Evolutionary conservation across 2,113 vertebrate genomes (phyloP).

Genomic region (Triplophysa siluroides): DNA sequence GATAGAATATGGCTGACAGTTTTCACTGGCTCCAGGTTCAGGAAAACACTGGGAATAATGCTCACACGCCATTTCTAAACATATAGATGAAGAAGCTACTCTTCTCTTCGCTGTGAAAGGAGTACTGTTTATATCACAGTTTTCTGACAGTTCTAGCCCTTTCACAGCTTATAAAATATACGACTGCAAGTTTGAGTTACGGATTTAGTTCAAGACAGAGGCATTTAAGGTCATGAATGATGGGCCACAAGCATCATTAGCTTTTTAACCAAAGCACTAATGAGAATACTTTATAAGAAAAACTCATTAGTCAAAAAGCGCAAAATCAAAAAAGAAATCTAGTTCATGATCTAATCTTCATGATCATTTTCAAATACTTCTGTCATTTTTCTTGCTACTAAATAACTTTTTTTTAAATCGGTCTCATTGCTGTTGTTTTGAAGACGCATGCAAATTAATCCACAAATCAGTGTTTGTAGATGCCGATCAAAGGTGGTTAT

Average conservation of each 20-base stretch:
- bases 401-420: no score
- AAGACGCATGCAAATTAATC: background rate
- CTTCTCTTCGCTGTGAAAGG: constrained; percentile 1
- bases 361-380: no score
- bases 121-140: constrained; percentile 15
- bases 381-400: no score
- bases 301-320: no score
- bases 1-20: constrained; percentile 9
- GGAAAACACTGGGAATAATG: background rate
- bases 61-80: background rate
- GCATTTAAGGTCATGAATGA: background rate
- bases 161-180: background rate
- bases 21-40: background rate
- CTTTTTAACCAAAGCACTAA: no score
- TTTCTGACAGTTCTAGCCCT: background rate
- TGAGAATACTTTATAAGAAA: background rate
- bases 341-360: no score
- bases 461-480: constrained; percentile 1
- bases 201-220: background rate
- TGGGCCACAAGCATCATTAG: no score
- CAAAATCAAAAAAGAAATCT: no score
- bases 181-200: background rate
- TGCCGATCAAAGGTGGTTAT: background rate
- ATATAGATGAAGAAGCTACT: background rate
- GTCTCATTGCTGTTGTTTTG: no score